Evolutionary conservation across 2,797 vertebrate species (phyloP).

Genomic region (Parotocinclus haroldoi): DNA sequence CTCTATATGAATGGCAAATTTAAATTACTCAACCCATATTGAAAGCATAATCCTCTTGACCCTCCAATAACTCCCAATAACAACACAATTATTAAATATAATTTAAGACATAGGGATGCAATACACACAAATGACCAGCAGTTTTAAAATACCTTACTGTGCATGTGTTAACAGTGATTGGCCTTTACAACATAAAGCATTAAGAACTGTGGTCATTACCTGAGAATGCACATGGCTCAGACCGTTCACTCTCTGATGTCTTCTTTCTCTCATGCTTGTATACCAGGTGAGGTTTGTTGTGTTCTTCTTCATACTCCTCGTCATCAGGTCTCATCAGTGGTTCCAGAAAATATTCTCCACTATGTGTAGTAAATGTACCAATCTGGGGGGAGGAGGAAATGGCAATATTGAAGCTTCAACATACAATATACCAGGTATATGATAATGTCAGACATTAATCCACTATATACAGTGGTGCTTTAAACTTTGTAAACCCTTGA

Average conservation of each 20-base stretch:
- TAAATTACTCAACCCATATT: constrained; percentile 53
- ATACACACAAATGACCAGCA: no score
- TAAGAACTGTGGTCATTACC: constrained; percentile 68
- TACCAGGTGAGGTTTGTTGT: constrained; percentile 93
- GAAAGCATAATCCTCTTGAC: constrained; percentile 52
- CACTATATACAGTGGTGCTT: no score
- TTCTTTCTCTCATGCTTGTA: constrained; percentile 79
- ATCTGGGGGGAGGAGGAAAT: constrained; percentile 66
- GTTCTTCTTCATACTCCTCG: constrained; percentile 80
- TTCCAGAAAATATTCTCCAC: constrained; percentile 92
- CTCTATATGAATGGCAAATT: constrained; percentile 49
- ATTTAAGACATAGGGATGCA: no score
- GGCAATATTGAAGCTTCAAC: no score
- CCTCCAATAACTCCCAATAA: background rate
- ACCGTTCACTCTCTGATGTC: constrained; percentile 51
- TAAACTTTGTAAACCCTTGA: no score
- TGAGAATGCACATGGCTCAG: constrained; percentile 77
- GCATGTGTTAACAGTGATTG: no score
- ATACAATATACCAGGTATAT: no score
- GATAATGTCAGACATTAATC: no score
- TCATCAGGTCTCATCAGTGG: constrained; percentile 81
- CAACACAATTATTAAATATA: no score
- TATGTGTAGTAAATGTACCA: constrained; percentile 87
- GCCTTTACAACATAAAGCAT: background rate
- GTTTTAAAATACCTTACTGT: no score